Evolutionary conservation across 2,888 invertebrate genomes (phyloP).

Genomic region (Agyllia agylla): DNA sequence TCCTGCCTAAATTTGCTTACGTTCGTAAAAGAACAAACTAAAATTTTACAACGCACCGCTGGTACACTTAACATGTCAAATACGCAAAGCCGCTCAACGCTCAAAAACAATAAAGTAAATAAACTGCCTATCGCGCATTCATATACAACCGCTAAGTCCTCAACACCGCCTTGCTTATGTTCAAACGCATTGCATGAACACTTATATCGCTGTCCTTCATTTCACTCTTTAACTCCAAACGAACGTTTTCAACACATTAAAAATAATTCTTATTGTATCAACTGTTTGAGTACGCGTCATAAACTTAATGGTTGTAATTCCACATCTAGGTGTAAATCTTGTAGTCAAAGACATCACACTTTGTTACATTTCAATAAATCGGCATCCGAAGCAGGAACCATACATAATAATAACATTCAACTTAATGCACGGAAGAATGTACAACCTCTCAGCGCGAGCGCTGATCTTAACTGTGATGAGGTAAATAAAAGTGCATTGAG

Average conservation of each 20-base stretch:
- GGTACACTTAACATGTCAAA: too few relatives aligned
- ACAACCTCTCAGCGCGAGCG: too few relatives aligned
- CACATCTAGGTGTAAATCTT: not conserved
- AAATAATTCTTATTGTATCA: not conserved
- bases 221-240: not conserved
- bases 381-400: too few relatives aligned
- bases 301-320: constrained; percentile 4
- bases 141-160: not conserved
- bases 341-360: constrained; percentile 5
- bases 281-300: constrained; percentile 14
- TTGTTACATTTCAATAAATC: constrained; percentile 15
- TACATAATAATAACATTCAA: too few relatives aligned
- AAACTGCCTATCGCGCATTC: not conserved
- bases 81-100: not conserved
- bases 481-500: too few relatives aligned
- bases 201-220: not conserved
- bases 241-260: not conserved
- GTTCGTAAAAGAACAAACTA: constrained; percentile 14
- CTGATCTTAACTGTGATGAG: too few relatives aligned
- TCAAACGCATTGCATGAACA: constrained; percentile 1
- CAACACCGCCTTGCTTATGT: not conserved
- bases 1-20: not conserved
- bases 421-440: too few relatives aligned
- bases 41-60: constrained; percentile 1
- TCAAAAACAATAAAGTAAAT: not conserved